These are phyloP conservation scores for Masnerella sp. DNA, from an alignment of 2,888 invertebrate species.

Conservation along the genomic window DNA sequence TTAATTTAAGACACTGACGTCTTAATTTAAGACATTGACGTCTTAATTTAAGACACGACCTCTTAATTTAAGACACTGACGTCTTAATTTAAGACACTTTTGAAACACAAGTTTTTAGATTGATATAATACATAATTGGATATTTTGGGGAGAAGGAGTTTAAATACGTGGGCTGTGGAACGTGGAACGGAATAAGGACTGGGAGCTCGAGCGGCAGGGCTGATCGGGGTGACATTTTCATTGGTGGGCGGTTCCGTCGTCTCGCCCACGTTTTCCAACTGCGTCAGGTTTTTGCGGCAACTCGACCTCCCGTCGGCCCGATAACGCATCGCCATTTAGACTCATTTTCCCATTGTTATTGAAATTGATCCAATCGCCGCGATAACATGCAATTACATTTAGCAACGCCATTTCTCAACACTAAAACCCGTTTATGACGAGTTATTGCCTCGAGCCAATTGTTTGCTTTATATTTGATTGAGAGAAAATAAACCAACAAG, in stretches of 20 bases:
- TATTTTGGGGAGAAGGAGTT: too few species aligned
- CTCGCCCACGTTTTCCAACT: conserved; percentile 40
- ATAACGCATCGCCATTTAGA: conserved; percentile 2
- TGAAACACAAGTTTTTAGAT: too few species aligned
- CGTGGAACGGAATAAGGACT: too few species aligned
- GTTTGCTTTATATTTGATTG: too few species aligned
- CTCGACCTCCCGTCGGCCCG: conserved; percentile 14
- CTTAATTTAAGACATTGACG: too few species aligned
- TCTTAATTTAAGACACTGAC: too few species aligned
- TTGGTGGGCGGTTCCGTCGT: conserved; percentile 35
- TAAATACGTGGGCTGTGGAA: too few species aligned
- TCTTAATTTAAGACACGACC: too few species aligned
- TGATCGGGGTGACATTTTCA: conserved; percentile 48
- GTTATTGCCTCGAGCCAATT: neutral
- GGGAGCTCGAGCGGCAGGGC: conserved; percentile 18
- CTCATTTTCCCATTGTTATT: conserved; percentile 26
- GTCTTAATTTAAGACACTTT: too few species aligned
- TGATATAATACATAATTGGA: too few species aligned
- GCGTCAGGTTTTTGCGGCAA: conserved; percentile 17
- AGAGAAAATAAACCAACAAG: too few species aligned
- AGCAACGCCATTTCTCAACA: neutral
- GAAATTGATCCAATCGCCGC: conserved; percentile 3
- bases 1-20: too few species aligned
- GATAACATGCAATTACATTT: conserved; percentile 10
- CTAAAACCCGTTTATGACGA: neutral